These are phyloP conservation scores for Sinocyclocheilus rhinocerous DNA, from an alignment of 2,113 vertebrate genomes.

Conservation along the genomic window DNA sequence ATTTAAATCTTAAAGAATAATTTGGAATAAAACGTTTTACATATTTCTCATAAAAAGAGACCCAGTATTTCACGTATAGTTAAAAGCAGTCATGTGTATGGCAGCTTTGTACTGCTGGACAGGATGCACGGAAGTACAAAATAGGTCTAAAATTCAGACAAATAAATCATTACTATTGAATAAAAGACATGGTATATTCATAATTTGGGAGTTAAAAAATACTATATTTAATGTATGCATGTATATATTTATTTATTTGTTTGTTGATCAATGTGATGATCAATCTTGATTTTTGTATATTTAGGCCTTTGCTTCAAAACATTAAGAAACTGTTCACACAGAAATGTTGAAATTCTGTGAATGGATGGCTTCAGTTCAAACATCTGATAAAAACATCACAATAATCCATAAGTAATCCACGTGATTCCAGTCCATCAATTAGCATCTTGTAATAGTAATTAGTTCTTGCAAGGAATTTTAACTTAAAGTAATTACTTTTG, in stretches of 20 bases:
- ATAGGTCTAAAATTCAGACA: background rate
- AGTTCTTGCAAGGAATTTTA: too few relatives aligned
- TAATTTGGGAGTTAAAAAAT: too few relatives aligned
- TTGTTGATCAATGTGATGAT: too few relatives aligned
- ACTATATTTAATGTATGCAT: too few relatives aligned
- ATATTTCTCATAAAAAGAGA: background rate
- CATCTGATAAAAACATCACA: background rate
- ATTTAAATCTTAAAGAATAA: background rate
- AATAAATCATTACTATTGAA: background rate
- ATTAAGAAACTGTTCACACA: too few relatives aligned
- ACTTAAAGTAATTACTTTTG: too few relatives aligned
- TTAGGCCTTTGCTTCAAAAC: too few relatives aligned
- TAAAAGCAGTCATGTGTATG: background rate
- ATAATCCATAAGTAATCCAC: too few relatives aligned
- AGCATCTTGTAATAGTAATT: too few relatives aligned
- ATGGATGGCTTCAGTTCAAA: background rate
- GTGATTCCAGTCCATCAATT: too few relatives aligned
- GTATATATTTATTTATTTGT: too few relatives aligned
- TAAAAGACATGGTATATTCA: background rate
- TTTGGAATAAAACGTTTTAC: background rate
- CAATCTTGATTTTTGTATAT: too few relatives aligned
- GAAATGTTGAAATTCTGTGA: background rate
- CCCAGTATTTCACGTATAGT: background rate
- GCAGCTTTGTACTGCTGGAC: background rate
- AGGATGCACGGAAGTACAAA: background rate